phyloP scores from a whole-genome alignment of 2,797 vertebrate species.

The Garrulus glandarius region DNA sequence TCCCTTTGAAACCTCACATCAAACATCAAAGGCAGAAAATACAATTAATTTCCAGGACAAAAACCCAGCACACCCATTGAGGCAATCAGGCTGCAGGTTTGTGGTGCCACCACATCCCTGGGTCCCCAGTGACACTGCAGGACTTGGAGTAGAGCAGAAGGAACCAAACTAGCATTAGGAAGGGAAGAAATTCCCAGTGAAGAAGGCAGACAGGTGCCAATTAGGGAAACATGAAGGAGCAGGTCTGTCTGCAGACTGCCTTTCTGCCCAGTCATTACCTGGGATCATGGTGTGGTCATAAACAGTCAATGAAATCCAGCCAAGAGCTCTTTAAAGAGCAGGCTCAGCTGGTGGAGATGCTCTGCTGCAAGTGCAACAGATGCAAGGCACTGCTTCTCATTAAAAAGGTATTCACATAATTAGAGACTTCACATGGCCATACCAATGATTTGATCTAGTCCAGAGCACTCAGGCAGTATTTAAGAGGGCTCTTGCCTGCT shows the following conservation, averaged over 20 bases:
- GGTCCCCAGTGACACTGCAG: not conserved
- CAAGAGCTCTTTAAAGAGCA: conserved; percentile 50
- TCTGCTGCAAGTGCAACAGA: conserved; percentile 46
- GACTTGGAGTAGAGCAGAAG: not conserved
- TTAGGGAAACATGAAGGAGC: conserved; percentile 34
- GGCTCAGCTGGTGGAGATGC: conserved; percentile 49
- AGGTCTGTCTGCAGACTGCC: conserved; percentile 54
- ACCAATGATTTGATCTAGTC: conserved; percentile 22
- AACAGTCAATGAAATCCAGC: not conserved
- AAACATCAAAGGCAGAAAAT: not conserved
- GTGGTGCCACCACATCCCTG: not conserved
- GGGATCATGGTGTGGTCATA: not conserved
- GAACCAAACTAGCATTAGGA: not conserved
- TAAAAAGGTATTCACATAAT: conserved; percentile 63
- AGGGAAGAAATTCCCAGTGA: not conserved
- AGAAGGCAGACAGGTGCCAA: conserved; percentile 6
- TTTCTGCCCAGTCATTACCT: conserved; percentile 34
- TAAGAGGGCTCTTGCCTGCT: not conserved
- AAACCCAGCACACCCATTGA: not conserved
- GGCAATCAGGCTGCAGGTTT: not conserved
- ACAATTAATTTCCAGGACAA: not conserved
- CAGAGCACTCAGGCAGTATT: not conserved
- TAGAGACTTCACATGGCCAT: conserved; percentile 57
- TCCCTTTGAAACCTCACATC: not conserved
- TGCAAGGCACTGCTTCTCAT: conserved; percentile 69